Base-by-base conservation (phyloP, 2,888 invertebrate genomes). In the Aphidoletes aphidimyza region DNA sequence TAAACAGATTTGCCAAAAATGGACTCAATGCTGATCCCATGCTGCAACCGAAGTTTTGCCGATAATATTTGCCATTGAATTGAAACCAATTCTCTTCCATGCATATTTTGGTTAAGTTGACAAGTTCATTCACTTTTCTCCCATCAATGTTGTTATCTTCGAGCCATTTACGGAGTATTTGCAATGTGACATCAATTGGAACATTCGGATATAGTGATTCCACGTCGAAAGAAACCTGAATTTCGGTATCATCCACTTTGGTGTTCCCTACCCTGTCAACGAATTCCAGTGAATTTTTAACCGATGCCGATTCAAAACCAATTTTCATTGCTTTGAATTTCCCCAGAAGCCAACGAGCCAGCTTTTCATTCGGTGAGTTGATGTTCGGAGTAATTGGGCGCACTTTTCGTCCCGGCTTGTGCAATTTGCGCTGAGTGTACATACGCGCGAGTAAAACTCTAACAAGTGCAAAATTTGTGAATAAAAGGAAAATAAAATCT, bases 11-110 rank as follows among this genome's bases (percentile, higher is more conserved):
- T 14, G 54, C 54, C 17, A 54, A 54, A n/a, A 54, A 19, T 54
- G 54, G 54, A 54, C 54, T 54, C 54, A 54, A 54, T 54, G 54
- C 9, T 19, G 54, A 54, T 54, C 54, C 54, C 54, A 54, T 54
- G 17, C 54, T n/a, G 19, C 17, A 54, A 5, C 54, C 54, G 17
- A n/a, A 54, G 3, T 54, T 3, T 54, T 54, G 54, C 5, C 22
- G 54, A 19, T 54, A 54, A 17, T 5, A 54, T 14, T 19, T 14
- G 6, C 54, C 54, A 19, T 54, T 54, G 54, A 54, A 54, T 54
- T 54, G 54, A 5, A 54, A n/a, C 3, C 5, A 54, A n/a, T 19
- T 54, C 17, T 54, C 54, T 5, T 54, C 17, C 54, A 54, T 54
- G n/a, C 54, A 54, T n/a, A 54, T 19, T n/a, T 19, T 19, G 5